Base-by-base conservation (phyloP, 2,888 invertebrate genomes). In the Bombylius discolor region DNA sequence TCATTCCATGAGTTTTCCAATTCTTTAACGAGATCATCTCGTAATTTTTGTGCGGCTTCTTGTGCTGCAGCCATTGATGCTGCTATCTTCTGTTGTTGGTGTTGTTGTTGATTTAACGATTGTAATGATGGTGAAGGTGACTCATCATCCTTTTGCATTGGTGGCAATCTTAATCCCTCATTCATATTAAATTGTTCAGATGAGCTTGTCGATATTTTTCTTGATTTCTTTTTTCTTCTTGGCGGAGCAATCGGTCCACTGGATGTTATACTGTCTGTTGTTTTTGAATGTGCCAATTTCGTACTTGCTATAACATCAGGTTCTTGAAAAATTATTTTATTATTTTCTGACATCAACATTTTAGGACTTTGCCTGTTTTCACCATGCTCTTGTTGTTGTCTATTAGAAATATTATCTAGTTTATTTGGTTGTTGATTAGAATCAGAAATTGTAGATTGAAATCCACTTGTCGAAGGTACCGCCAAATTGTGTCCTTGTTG, bases 291-390 rank as follows among this genome's bases (percentile, higher is more conserved):
- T 60, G 74, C 72, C 56, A 83, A 76, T 69, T 93, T 94, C 60
- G 93, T 90, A 76, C 93, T 94, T 57, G 91, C 90, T 64, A 94
- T 91, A 66, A 94, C 90, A 76, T 95, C 94, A 4, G 94, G 94
- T 73, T 93, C 93, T 62, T 74, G 74, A 32, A 73, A 61, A 49
- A 71, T 68, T 33, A 73, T 66, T 55, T 65, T 64, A 56, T 59
- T 65, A 42, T 42, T 42, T 7, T 42, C 39, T 11, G 39, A 7
- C 9, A 8, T 9, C 11, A 42, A 3, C 11, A 42, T 11, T 23
- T 58, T 54, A 33, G 14, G 11, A 13, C 36, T 36, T 45, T 49
- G 23, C 12, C 6, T 23, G 1, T 49, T 49, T 2, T 54, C 49
- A 31, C 39, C 42, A 39, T 52, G 55, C 52, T 61, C 39, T 11